These are phyloP conservation scores for Agrochola macilenta DNA, from an alignment of 2,888 invertebrate genomes.

Conservation along the genomic window DNA sequence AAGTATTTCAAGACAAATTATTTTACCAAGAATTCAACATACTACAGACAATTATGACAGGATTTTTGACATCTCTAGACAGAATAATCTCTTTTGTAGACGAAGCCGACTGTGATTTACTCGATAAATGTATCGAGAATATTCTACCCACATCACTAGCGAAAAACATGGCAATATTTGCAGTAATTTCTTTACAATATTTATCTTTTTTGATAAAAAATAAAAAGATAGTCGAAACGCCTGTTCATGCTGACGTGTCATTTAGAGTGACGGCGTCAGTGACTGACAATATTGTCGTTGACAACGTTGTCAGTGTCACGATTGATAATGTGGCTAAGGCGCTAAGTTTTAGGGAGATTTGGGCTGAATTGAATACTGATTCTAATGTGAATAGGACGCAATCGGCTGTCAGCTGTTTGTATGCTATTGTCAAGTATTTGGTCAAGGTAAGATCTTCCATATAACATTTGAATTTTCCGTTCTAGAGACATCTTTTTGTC, in stretches of 20 bases:
- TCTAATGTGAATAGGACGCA: slow-evolving; percentile 85
- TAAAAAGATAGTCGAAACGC: slow-evolving; percentile 86
- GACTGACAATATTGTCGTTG: slow-evolving; percentile 82
- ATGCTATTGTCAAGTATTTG: slow-evolving; percentile 86
- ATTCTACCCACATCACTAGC: slow-evolving; percentile 80
- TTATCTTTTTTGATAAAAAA: slow-evolving; percentile 88
- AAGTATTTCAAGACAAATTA: slow-evolving; percentile 88
- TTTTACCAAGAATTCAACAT: slow-evolving; percentile 87
- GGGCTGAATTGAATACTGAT: slow-evolving; percentile 85
- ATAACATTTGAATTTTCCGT: too few relatives aligned
- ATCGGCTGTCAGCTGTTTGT: slow-evolving; percentile 88
- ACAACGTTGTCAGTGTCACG: slow-evolving; percentile 81
- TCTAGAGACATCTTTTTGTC: too few relatives aligned
- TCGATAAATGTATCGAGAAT: slow-evolving; percentile 85
- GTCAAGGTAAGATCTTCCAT: slow-evolving; percentile 85
- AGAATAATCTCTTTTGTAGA: slow-evolving; percentile 79
- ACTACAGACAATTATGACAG: slow-evolving; percentile 81
- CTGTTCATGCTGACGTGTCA: slow-evolving; percentile 85
- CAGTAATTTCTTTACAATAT: slow-evolving; percentile 87
- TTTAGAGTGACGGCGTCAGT: slow-evolving; percentile 78
- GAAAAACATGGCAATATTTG: slow-evolving; percentile 84
- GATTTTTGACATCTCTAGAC: slow-evolving; percentile 79
- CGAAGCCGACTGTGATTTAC: slow-evolving; percentile 83
- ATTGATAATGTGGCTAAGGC: slow-evolving; percentile 85
- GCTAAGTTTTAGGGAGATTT: slow-evolving; percentile 82